These are phyloP conservation scores for Petrocephalus microphthalmus DNA, from an alignment of 2,113 vertebrate species.

Conservation along the genomic window DNA sequence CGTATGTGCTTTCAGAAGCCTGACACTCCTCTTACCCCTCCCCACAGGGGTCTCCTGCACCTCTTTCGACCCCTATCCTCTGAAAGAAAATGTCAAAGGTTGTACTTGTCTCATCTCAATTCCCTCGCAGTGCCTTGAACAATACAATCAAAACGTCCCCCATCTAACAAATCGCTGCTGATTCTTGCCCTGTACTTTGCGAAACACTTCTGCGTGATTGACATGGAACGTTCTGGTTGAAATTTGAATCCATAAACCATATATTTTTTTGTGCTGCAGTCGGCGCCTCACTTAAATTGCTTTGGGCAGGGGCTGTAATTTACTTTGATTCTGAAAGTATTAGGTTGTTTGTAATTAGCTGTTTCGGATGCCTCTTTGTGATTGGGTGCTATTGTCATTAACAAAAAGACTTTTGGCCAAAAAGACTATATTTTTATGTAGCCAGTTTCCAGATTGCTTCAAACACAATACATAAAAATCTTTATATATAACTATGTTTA, in stretches of 20 bases:
- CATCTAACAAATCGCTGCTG: not conserved
- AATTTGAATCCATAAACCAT: not conserved
- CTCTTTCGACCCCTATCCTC: not conserved
- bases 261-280: not conserved
- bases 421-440: not conserved
- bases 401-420: not conserved
- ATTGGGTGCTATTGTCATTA: not conserved
- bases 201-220: not conserved
- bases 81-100: not conserved
- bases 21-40: not conserved
- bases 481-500: not conserved
- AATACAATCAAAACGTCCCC: not conserved
- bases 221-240: not conserved
- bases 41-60: not conserved
- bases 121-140: not conserved
- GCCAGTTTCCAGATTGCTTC: not conserved
- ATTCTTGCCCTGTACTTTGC: not conserved
- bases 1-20: not conserved
- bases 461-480: not conserved
- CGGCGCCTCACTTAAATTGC: not conserved
- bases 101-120: not conserved
- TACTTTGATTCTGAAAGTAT: slow-evolving; percentile 1
- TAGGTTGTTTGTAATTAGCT: not conserved
- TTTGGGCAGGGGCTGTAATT: not conserved
- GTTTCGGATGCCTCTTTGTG: not conserved